Conservation (phyloP, 2,113 vertebrate species). For the Hymenochirus boettgeri region DNA sequence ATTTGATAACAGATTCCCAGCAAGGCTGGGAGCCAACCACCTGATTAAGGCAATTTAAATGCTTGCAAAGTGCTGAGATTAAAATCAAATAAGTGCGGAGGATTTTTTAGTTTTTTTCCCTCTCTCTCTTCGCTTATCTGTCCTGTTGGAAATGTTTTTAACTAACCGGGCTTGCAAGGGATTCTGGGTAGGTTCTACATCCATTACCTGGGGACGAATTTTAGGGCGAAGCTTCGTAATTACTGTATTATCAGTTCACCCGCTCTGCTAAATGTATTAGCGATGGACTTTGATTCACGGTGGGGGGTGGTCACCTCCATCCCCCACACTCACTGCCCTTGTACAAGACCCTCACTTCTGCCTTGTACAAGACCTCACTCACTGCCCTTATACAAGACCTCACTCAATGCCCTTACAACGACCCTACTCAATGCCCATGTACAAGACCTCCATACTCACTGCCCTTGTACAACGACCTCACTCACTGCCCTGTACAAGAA, state of each 20-base stretch:
- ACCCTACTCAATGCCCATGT: too few species aligned
- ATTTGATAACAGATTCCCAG: constrained; percentile 95
- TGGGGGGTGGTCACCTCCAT: too few species aligned
- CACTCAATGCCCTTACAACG: too few species aligned
- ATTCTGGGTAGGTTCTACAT: constrained; percentile 83
- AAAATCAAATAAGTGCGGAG: constrained; percentile 91
- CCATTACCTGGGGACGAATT: constrained; percentile 90
- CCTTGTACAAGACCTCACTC: too few species aligned
- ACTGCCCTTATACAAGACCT: too few species aligned
- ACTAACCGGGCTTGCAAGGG: constrained; percentile 76
- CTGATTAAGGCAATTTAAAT: constrained; percentile 96
- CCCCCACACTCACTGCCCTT: too few species aligned
- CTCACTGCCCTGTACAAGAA: too few species aligned
- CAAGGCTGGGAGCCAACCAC: constrained; percentile 80
- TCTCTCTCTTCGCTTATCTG: constrained; percentile 80
- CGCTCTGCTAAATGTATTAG: constrained; percentile 88
- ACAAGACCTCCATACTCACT: too few species aligned
- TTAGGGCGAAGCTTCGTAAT: constrained; percentile 89
- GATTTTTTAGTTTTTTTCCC: constrained; percentile 67
- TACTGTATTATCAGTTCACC: constrained; percentile 90
- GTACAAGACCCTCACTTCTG: too few species aligned
- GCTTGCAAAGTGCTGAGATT: constrained; percentile 95
- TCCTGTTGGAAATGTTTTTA: constrained; percentile 80
- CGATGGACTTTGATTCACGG: constrained; percentile 81
- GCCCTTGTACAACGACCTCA: too few species aligned